Evolutionary conservation across 2,797 vertebrate genomes (phyloP), one percentile per base, ranked within the genome.

Genomic region (Ctenochaetus hawaiiensis): DNA sequence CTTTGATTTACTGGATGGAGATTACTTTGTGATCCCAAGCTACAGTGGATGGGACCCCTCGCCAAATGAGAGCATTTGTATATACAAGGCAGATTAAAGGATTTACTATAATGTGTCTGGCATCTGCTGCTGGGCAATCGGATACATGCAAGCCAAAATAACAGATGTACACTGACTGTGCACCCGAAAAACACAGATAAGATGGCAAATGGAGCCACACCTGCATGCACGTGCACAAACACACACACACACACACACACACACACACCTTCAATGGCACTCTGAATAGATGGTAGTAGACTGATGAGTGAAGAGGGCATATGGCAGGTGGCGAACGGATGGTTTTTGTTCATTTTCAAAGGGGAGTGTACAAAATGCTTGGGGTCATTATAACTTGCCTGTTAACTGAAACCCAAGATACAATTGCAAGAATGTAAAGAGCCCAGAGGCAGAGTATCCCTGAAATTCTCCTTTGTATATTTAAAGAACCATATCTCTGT

Each of bases 61-160:
- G 71, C 82, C 81, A 90, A 89, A 89, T 85, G 70, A 90, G 53
- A 73, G 88, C 78, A 82, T 92, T 91, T 92, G 88, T 90, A 75
- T 84, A 83, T 67, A 78, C 62, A 80, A 92, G 83, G 83, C 84
- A 93, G 91, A 93, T 94, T 95, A 93, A 91, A 87, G 90, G 93
- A 93, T 93, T 95, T 89, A 70, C 75, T 87, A 83, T 84, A 92
- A 83, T 82, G 80, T 88, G 89, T 86, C 89, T 91, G 90, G 87
- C 89, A 93, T 93, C 91, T 94, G 92, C 80, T 94, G 54, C 80
- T 56, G 69, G 74, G 83, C 85, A 88, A 91, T 89, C 63, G 67
- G 90, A 88, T 90, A 84, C 78, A 79, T 44, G 26, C 34, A 48
- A 72, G 76, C 81, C 89, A 83, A 86, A 89, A 87, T 89, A 91